These are phyloP conservation scores for Masticophis lateralis DNA, from an alignment of 2,797 vertebrate species.

Conservation along the genomic window DNA sequence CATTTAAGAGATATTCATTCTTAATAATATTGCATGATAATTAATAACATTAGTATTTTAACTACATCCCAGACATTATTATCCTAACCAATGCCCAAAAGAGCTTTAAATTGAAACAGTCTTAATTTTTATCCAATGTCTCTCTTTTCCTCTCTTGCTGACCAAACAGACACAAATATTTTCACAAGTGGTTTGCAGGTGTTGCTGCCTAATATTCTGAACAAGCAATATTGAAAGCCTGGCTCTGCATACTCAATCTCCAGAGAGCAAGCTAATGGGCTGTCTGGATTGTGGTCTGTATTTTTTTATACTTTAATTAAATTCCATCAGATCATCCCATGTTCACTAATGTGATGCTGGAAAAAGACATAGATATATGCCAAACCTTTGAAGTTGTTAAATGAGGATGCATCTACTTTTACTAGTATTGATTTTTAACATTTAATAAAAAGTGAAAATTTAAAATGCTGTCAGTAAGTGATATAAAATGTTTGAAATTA, in stretches of 20 bases:
- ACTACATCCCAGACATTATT: not conserved
- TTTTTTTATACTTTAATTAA: conserved; percentile 33
- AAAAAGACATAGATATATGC: conserved; percentile 23
- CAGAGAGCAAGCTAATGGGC: conserved; percentile 16
- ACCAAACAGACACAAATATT: not conserved
- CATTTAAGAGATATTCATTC: not conserved
- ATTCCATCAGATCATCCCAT: conserved; percentile 27
- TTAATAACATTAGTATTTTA: not conserved
- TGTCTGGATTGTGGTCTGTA: conserved; percentile 25
- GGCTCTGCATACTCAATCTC: conserved; percentile 1
- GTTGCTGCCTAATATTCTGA: not conserved
- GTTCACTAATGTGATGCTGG: conserved; percentile 27
- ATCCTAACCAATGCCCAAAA: not conserved
- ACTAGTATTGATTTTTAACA: conserved; percentile 33
- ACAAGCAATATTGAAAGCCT: not conserved
- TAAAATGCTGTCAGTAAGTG: conserved; percentile 21
- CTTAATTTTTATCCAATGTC: not conserved
- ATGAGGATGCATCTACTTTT: conserved; percentile 32
- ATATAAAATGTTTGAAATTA: conserved; percentile 22
- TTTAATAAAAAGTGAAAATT: conserved; percentile 34
- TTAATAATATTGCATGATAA: not conserved
- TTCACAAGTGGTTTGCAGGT: not conserved
- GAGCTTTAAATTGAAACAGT: not conserved
- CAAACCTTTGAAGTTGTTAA: conserved; percentile 26
- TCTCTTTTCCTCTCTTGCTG: not conserved